Base-by-base conservation (phyloP, 2,113 vertebrate species). In the Puntigrus tetrazona region DNA sequence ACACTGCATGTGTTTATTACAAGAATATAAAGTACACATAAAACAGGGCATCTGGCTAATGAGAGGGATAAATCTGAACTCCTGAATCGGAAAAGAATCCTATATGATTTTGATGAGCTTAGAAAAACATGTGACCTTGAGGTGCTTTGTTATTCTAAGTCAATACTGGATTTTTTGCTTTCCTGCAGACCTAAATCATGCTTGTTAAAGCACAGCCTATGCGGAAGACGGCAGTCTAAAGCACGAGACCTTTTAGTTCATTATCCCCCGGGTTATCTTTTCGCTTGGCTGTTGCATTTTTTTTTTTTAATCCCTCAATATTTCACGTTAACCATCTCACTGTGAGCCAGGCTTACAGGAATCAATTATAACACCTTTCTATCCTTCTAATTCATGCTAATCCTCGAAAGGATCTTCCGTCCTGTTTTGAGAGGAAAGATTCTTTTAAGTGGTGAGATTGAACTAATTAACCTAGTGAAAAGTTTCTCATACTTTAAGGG, bases 311-410 rank as follows among this genome's bases (percentile, higher is more conserved):
- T 83, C 85, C 81, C 50, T 34, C 52, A 57, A 38, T 72, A 52
- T 52, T 52, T 52, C 50, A 52, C 18, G 34, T 36, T 86, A 86
- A 82, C 43, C 25, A 76, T 78, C 69, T 74, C 67, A 36, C 41
- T 59, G n/a, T 55, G 63, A 67, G 29, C 50, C 55, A 38, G 83
- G 82, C 31, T 77, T 52, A 18, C 47, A 41, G 31, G 41, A 82
- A 65, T 82, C 78, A 82, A 83, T 85, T 69, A 74, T 34, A 11
- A 29, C 31, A 55, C 8, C 43, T 31, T 76, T 14, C 29, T 13
- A 57, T 73, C 29, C 4, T 10, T 36, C 18, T 65, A 34, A 27
- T 82, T 79, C 59, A 63, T 9, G 57, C 27, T 75, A 69, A 84
- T 79, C 79, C 79, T 67, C 1, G 41, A 43, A 69, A 57, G 50